Evolutionary conservation across 2,888 invertebrate genomes (phyloP).

Genomic region (Cephus spinipes): DNA sequence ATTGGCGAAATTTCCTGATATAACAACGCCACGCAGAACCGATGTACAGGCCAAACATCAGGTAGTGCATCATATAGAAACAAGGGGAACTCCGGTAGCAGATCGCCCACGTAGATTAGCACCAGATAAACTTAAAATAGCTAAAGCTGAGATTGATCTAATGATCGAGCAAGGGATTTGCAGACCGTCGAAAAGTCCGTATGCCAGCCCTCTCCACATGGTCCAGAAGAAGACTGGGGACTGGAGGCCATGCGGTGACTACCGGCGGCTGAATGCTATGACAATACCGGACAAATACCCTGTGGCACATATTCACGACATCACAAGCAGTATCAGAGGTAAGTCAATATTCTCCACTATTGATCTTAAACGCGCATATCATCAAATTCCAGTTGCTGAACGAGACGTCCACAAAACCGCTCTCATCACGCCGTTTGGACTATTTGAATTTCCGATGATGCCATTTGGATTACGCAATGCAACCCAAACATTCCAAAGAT

Average conservation of each 20-base stretch:
- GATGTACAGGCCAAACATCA: slow-evolving; percentile 1
- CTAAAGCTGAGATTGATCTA: slow-evolving; percentile 33
- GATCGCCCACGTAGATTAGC: slow-evolving; percentile 25
- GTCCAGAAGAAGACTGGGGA: slow-evolving; percentile 35
- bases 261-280: slow-evolving; percentile 36
- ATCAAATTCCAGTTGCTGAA: too few relatives aligned
- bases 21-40: neutral
- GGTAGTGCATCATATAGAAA: slow-evolving; percentile 14
- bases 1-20: slow-evolving; percentile 10
- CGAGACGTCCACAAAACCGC: too few relatives aligned
- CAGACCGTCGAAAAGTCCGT: slow-evolving; percentile 38
- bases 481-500: too few relatives aligned
- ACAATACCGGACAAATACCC: slow-evolving; percentile 39
- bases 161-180: slow-evolving; percentile 38
- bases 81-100: slow-evolving; percentile 16
- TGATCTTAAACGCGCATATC: too few relatives aligned
- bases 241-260: slow-evolving; percentile 46
- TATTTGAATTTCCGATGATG: too few relatives aligned
- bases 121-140: slow-evolving; percentile 33
- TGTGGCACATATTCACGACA: too few relatives aligned
- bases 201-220: slow-evolving; percentile 41
- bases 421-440: too few relatives aligned
- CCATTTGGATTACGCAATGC: too few relatives aligned
- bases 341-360: too few relatives aligned
- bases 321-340: too few relatives aligned